phyloP scores from a whole-genome alignment of 2,113 vertebrate genomes.

The Nanorana parkeri region DNA sequence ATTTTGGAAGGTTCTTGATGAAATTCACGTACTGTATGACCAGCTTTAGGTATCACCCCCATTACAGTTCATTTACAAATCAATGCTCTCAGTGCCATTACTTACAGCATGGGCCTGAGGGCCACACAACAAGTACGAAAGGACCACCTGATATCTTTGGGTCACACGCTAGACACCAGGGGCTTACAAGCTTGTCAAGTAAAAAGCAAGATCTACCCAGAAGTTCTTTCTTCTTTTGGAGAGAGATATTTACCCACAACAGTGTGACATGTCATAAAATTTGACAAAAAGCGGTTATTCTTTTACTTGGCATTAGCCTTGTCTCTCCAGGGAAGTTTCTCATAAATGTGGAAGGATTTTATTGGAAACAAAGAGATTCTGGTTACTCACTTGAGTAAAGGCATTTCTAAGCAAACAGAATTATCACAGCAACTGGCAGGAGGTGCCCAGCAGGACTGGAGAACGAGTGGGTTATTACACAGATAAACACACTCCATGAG shows the following conservation, averaged over 20 bases:
- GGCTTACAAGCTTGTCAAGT: too few species aligned
- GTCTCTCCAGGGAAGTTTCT: conserved; percentile 23
- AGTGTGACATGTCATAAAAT: not conserved
- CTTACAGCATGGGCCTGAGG: too few species aligned
- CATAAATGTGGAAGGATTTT: conserved; percentile 20
- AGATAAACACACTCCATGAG: conserved; percentile 38
- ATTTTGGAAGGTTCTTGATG: too few species aligned
- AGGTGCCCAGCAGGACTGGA: not conserved
- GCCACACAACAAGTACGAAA: too few species aligned
- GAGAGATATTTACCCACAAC: not conserved
- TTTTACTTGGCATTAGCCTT: not conserved
- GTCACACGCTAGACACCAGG: too few species aligned
- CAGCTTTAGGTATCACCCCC: too few species aligned
- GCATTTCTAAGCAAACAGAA: not conserved
- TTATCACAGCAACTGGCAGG: conserved; percentile 17
- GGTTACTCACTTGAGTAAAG: not conserved
- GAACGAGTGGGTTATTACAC: not conserved
- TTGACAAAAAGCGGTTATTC: not conserved
- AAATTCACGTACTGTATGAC: too few species aligned
- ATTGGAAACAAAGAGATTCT: conserved; percentile 40
- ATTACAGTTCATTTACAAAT: too few species aligned
- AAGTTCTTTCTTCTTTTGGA: too few species aligned
- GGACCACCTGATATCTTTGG: too few species aligned
- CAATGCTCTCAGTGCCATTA: too few species aligned
- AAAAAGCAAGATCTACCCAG: too few species aligned